phyloP scores from a whole-genome alignment of 2,888 invertebrate genomes.

The Athalia circularis region DNA sequence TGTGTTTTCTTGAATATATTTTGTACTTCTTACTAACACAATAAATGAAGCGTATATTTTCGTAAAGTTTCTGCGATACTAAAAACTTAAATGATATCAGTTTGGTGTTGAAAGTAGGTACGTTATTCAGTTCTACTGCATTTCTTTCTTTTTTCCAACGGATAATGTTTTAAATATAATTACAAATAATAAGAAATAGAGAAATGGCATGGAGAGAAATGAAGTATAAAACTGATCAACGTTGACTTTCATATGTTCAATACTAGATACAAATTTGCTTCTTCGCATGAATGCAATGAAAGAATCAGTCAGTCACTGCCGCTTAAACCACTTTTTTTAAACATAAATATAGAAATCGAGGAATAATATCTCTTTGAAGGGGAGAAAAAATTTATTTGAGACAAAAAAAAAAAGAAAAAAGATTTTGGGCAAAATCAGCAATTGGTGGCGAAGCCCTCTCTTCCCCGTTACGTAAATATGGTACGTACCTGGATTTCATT shows the following conservation, averaged over 20 bases:
- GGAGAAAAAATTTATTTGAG: background rate
- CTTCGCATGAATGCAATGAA: background rate
- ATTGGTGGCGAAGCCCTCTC: background rate
- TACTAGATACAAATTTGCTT: background rate
- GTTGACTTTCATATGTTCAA: background rate
- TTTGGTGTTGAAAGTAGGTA: background rate
- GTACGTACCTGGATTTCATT: conserved; percentile 13
- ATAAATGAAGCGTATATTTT: background rate
- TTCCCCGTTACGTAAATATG: conserved; percentile 1
- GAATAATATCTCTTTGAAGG: conserved; percentile 12
- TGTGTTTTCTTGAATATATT: background rate
- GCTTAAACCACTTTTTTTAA: conserved; percentile 26
- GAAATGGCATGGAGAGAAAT: background rate
- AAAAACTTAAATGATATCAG: background rate
- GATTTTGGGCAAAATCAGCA: background rate
- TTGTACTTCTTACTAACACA: background rate
- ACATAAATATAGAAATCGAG: conserved; percentile 26
- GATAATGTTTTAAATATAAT: background rate
- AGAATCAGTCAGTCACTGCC: conserved; percentile 16
- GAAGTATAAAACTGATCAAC: background rate
- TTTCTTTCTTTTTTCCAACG: background rate
- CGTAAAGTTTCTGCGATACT: background rate
- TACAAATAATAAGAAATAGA: background rate
- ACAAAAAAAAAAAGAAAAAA: background rate
- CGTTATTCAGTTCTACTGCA: conserved; percentile 6